Conservation (phyloP, 2,113 vertebrate genomes). For the Rissa tridactyla region DNA sequence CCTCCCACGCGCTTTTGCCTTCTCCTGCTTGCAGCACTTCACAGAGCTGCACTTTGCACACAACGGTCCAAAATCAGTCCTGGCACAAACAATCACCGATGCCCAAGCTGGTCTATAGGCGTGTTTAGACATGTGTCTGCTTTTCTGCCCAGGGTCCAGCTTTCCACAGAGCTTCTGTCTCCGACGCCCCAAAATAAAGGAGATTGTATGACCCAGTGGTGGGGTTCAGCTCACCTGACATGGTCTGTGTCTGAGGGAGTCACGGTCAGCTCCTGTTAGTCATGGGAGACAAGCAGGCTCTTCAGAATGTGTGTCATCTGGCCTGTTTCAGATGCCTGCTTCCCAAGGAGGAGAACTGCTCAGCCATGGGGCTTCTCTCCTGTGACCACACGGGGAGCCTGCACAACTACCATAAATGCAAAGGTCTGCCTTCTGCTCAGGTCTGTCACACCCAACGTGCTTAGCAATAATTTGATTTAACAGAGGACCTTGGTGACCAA, state of each 20-base stretch:
- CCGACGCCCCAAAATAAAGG: background rate
- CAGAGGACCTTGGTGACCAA: background rate
- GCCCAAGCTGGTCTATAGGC: background rate
- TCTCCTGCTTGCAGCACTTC: background rate
- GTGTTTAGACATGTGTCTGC: background rate
- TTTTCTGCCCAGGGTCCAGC: background rate
- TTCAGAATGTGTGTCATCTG: background rate
- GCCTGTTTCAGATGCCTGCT: background rate
- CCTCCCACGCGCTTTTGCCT: background rate
- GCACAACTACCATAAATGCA: no score
- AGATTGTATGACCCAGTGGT: background rate
- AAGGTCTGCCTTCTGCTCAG: background rate
- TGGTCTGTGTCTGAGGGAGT: rapidly evolving
- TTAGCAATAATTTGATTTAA: background rate
- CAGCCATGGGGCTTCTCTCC: background rate
- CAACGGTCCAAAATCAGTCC: background rate
- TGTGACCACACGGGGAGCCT: rapidly evolving
- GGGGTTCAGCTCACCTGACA: background rate
- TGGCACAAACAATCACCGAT: background rate
- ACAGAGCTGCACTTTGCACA: background rate
- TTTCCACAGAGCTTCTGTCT: background rate
- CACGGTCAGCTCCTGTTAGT: background rate
- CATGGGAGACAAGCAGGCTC: background rate
- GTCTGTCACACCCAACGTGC: rapidly evolving
- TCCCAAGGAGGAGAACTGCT: rapidly evolving